Evolutionary conservation across 2,888 invertebrate species (phyloP), one percentile per base, ranked within the genome.

Genomic region (Mesochorus sp.): DNA sequence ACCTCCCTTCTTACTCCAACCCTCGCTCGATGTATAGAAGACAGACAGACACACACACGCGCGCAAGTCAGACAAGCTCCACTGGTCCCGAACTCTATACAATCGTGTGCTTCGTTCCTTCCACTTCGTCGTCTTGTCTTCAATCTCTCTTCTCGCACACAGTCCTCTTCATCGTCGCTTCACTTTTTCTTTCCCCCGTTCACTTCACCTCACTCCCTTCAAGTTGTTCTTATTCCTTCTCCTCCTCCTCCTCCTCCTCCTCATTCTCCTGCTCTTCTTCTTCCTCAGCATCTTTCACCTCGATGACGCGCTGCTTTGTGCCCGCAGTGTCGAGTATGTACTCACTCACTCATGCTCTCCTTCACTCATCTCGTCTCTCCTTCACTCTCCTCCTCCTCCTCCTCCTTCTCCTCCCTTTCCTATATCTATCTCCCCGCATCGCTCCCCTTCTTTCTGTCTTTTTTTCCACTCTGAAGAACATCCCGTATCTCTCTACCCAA

Each of bases 41-140:
- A 24, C 12, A 67, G 61, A 68, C 53, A n/a, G n/a, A n/a, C n/a
- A n/a, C n/a, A n/a, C n/a, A n/a, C n/a, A n/a, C n/a, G n/a, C n/a
- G n/a, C n/a, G n/a, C n/a, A n/a, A n/a, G n/a, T n/a, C n/a, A n/a
- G n/a, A n/a, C n/a, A n/a, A n/a, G 34, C 44, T 47, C 17, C 49
- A 26, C 55, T 14, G 55, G 47, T 59, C 34, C 31, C 64, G 19
- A 51, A 62, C 67, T 44, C 81, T 80, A n/a, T n/a, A 80, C 77
- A 82, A 83, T 83, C 84, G 81, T n/a, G n/a, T 80, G 81, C 84
- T 85, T 59, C 73, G 55, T 67, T 77, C 70, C 51, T 66, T 59
- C 64, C 26, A 57, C 55, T 73, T 53, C 51, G 61, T 64, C 68
- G 49, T 62, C 61, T 31, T 67, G 62, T 62, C 76, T 67, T 67